These are phyloP conservation scores for Himalopsyche phryganea DNA, from an alignment of 1,140 invertebrate species.

Conservation along the genomic window DNA sequence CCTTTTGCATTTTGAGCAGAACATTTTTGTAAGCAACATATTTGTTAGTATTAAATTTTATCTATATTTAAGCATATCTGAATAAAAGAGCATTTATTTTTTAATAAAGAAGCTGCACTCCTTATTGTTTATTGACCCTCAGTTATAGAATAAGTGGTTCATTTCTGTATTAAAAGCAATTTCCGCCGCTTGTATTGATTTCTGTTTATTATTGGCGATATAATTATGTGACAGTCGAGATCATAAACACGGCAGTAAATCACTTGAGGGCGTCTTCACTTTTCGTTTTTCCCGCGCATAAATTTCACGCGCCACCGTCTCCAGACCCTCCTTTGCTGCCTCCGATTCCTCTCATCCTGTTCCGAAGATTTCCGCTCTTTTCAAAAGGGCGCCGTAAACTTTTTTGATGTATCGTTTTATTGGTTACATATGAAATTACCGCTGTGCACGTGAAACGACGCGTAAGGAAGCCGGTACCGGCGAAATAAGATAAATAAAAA, in stretches of 20 bases:
- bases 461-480: conserved; percentile 1
- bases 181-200: no score
- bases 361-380: conserved; percentile 32
- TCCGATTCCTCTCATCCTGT: conserved; percentile 29
- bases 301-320: conserved; percentile 30
- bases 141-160: no score
- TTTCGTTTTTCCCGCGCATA: conserved; percentile 14
- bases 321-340: conserved; percentile 15
- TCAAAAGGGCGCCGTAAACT: conserved; percentile 32
- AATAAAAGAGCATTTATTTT: no score
- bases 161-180: no score
- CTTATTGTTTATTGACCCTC: no score
- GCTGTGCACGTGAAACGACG: neutral
- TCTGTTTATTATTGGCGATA: neutral
- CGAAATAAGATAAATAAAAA: conserved; percentile 32
- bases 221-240: conserved; percentile 22
- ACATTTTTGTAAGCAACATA: no score
- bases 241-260: conserved; percentile 26
- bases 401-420: conserved; percentile 36
- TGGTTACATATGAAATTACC: conserved; percentile 34
- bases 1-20: no score
- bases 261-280: conserved; percentile 17
- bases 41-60: no score
- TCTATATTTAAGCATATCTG: no score
- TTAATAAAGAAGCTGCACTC: no score